Conservation (phyloP, 2,113 vertebrate genomes). For the Xiphophorus hellerii region DNA sequence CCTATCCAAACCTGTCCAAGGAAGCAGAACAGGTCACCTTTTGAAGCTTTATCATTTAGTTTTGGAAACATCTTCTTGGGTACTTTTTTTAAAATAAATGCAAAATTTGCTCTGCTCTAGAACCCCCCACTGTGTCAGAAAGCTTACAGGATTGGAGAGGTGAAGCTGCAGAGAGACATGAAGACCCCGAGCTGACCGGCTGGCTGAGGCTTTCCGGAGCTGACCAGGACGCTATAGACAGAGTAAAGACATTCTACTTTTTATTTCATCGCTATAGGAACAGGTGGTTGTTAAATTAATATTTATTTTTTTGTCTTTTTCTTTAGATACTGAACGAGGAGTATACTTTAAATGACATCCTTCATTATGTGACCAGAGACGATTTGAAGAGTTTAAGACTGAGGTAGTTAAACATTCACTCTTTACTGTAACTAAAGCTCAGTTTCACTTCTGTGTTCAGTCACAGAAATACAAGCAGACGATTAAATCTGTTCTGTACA, state of each 20-base stretch:
- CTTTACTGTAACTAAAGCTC: not conserved
- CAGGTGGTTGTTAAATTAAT: not conserved
- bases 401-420: constrained; percentile 78
- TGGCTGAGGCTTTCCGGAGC: constrained; percentile 89
- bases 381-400: constrained; percentile 93
- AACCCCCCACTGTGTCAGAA: constrained; percentile 72
- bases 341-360: constrained; percentile 90
- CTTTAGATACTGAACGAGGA: constrained; percentile 86
- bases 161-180: constrained; percentile 55
- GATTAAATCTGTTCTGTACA: not conserved
- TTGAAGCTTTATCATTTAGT: too few species aligned
- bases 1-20: too few species aligned
- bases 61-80: too few species aligned
- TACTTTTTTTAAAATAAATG: not conserved
- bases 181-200: constrained; percentile 84
- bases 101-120: constrained; percentile 61
- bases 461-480: not conserved
- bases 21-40: too few species aligned
- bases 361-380: constrained; percentile 90
- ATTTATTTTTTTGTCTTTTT: not conserved
- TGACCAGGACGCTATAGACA: constrained; percentile 89
- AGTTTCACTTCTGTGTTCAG: constrained; percentile 30
- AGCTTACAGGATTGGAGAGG: constrained; percentile 6
- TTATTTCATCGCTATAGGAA: not conserved
- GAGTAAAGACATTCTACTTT: constrained; percentile 71